These are phyloP conservation scores for Drosophila heteroneura DNA, from an alignment of 2,888 invertebrate genomes.

Conservation along the genomic window DNA sequence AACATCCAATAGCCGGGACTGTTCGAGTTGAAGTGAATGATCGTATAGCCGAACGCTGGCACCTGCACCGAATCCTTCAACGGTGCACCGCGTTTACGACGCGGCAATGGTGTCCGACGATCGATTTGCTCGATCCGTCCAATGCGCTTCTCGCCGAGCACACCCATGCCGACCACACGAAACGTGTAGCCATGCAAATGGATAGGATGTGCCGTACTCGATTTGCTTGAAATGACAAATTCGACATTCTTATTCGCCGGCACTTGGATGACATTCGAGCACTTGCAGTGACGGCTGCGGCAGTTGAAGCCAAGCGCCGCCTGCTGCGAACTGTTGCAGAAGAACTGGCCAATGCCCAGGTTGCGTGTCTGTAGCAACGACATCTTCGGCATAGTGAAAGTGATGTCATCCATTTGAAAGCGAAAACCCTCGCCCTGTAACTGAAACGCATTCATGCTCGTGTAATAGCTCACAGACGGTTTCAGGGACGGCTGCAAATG, in stretches of 20 bases:
- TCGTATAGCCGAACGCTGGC: conserved; percentile 81
- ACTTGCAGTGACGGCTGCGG: conserved; percentile 73
- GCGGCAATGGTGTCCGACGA: conserved; percentile 67
- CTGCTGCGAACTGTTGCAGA: conserved; percentile 81
- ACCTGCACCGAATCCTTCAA: conserved; percentile 83
- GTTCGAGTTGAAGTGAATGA: conserved; percentile 78
- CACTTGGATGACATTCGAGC: conserved; percentile 82
- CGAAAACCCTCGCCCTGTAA: conserved; percentile 63
- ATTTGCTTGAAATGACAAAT: conserved; percentile 76
- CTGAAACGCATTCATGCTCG: conserved; percentile 75
- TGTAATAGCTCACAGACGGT: conserved; percentile 73
- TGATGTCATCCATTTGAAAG: conserved; percentile 83
- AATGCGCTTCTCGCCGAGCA: conserved; percentile 75
- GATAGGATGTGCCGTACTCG: conserved; percentile 78
- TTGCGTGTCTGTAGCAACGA: conserved; percentile 82
- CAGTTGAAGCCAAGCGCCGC: conserved; percentile 74
- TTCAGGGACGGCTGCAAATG: conserved; percentile 46
- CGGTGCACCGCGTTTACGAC: conserved; percentile 75
- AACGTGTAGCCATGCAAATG: conserved; percentile 84
- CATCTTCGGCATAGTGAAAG: conserved; percentile 75
- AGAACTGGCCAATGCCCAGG: conserved; percentile 73
- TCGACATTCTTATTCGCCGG: conserved; percentile 79
- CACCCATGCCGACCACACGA: conserved; percentile 83
- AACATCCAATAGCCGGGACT: conserved; percentile 84
- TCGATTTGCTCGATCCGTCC: conserved; percentile 81